Conservation (phyloP, 2,113 vertebrate species). For the Gorsachius goisagi region DNA sequence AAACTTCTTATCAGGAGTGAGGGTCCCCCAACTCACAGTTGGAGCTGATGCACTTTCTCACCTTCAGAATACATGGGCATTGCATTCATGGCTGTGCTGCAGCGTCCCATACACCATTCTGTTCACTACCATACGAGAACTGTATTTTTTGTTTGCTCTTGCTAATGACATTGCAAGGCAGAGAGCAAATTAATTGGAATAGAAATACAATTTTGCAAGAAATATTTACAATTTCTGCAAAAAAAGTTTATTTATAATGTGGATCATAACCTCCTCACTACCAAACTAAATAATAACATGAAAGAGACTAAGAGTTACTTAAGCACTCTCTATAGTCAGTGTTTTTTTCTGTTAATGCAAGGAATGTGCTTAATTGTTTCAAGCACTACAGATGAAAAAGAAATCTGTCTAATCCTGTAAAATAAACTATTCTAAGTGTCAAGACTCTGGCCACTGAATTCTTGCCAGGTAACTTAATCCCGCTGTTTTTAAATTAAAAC, state of each 20-base stretch:
- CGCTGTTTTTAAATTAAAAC: slow-evolving; percentile 1
- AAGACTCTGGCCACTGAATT: not conserved
- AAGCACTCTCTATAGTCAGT: not conserved
- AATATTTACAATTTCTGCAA: not conserved
- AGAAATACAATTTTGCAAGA: not conserved
- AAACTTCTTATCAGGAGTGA: not conserved
- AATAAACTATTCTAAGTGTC: not conserved
- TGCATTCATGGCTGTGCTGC: not conserved
- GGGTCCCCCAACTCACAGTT: not conserved
- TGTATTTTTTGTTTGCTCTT: not conserved
- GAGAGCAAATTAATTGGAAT: not conserved
- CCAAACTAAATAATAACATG: not conserved
- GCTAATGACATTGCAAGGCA: not conserved
- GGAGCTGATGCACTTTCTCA: not conserved
- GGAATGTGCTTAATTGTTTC: not conserved
- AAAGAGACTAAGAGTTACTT: not conserved
- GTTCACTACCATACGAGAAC: not conserved
- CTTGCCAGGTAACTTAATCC: slow-evolving; percentile 13
- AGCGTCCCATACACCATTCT: not conserved
- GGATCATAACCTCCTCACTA: not conserved
- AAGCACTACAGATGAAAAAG: not conserved
- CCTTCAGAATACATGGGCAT: not conserved
- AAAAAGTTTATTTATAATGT: not conserved
- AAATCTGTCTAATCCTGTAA: not conserved
- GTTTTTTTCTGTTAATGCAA: not conserved